Conservation (phyloP, 2,797 vertebrate genomes). For the Pseudochirops cupreus region DNA sequence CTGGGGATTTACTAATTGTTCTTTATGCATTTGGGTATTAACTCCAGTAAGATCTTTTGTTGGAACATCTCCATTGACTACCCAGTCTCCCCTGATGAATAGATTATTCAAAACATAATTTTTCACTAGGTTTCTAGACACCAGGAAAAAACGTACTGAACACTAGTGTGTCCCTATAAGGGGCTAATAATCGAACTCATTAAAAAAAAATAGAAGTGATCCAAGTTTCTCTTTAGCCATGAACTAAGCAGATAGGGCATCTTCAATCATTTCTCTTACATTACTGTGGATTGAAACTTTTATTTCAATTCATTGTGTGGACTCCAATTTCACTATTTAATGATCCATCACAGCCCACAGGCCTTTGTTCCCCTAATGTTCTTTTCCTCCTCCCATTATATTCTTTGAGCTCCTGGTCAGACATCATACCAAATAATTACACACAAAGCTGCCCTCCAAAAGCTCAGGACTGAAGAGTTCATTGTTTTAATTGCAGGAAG, state of each 20-base stretch:
- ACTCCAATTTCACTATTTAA: conserved; percentile 48
- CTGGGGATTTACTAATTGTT: not conserved
- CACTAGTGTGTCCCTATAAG: not conserved
- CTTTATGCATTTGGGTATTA: not conserved
- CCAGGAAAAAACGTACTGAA: not conserved
- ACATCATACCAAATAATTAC: conserved; percentile 64
- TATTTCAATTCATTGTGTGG: not conserved
- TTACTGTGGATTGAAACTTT: not conserved
- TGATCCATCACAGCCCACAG: conserved; percentile 33
- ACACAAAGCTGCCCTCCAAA: conserved; percentile 48
- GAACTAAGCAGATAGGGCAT: not conserved
- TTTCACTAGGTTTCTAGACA: not conserved
- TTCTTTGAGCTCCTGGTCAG: conserved; percentile 63
- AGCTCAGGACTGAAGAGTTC: conserved; percentile 67
- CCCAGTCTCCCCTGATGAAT: not conserved
- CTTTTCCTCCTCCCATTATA: conserved; percentile 22
- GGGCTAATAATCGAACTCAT: not conserved
- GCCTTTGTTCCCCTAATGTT: conserved; percentile 1
- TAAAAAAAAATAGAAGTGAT: not conserved
- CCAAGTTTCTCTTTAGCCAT: not conserved
- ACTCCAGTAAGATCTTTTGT: not conserved
- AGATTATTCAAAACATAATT: not conserved
- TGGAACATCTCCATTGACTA: not conserved
- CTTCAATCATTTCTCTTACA: not conserved
- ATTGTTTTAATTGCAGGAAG: conserved; percentile 72